Evolutionary conservation across 2,113 vertebrate species (phyloP), one percentile per base, ranked within the genome.

Genomic region (Xenus cinereus): DNA sequence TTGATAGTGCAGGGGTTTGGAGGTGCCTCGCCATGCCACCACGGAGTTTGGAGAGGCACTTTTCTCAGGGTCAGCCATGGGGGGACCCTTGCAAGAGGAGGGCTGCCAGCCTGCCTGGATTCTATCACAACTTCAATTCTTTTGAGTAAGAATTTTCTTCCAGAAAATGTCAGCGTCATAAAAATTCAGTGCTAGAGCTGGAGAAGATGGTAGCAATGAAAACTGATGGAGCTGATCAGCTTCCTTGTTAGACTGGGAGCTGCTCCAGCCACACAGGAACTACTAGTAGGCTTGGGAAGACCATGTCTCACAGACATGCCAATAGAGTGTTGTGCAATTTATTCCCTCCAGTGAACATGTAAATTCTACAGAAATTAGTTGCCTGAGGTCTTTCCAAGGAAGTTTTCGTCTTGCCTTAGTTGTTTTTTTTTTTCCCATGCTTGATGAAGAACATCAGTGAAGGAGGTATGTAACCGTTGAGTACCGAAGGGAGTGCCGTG

Each of bases 351-450:
- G 64, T 63, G 72, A 37, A 89, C 74, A 77, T 84, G 67, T 43
- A 60, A 91, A 84, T 93, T 78, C 60, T 75, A 45, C 51, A 89
- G 91, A 89, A 95, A 67, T 84, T 10, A 95, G 30, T 93, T 92
- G 56, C 84, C 84, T 88, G 67, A 78, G 84, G 80, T 79, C 60
- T 90, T 90, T 92, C 63, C 73, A 76, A 37, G 86, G 60, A 89
- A 87, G 54, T 67, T 92, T 77, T 78, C 63, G 76, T 45, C 64
- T 71, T 84, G 51, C 41, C 32, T 84, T 56, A 75, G 22, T 54
- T 30, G 23, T 45, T 16, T 1, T 0, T 43, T 64, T 73, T 62
- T 87, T 89, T 54, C 19, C 69, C 71, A 26, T 86, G 35, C 76
- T 80, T 81, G 68, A 16, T 74, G 69, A 71, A 53, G 64, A 50